Percentiles rank a stretch among this genome's conserved stretches.
These are phyloP conservation scores for Theropithecus gelada DNA, from an alignment of 2,113 vertebrate genomes.

Conservation along the genomic window DNA sequence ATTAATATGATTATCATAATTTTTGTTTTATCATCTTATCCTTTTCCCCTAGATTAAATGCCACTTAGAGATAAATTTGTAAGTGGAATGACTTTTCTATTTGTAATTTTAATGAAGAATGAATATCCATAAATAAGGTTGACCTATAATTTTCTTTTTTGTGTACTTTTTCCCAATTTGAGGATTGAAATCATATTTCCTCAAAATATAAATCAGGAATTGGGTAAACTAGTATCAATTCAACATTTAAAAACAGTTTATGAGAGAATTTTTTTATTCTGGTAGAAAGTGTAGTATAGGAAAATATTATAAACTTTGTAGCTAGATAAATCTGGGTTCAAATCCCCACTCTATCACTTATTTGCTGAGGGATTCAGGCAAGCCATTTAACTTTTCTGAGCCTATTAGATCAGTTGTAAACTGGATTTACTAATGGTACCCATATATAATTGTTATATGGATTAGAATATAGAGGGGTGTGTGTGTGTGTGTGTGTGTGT, in stretches of 20 bases:
- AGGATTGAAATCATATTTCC: background rate
- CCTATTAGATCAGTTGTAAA: background rate
- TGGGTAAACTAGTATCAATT: background rate
- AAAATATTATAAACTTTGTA: background rate
- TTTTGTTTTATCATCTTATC: slow-evolving; percentile 28
- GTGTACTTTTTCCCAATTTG: background rate
- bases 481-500: background rate
- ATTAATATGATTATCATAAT: background rate
- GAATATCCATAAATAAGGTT: background rate
- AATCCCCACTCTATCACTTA: background rate
- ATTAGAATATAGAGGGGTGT: background rate
- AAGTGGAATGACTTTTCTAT: background rate
- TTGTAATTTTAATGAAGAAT: slow-evolving; percentile 37
- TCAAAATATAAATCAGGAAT: background rate
- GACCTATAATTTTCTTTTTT: background rate
- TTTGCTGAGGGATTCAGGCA: background rate
- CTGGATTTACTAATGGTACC: background rate
- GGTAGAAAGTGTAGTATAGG: background rate
- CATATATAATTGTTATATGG: background rate
- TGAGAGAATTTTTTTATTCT: background rate
- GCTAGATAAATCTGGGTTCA: background rate
- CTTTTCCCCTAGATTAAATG: background rate
- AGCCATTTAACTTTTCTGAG: background rate
- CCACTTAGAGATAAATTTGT: background rate
- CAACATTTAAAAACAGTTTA: background rate